phyloP scores from a whole-genome alignment of 2,113 vertebrate species.

The Bothrops jararaca region DNA sequence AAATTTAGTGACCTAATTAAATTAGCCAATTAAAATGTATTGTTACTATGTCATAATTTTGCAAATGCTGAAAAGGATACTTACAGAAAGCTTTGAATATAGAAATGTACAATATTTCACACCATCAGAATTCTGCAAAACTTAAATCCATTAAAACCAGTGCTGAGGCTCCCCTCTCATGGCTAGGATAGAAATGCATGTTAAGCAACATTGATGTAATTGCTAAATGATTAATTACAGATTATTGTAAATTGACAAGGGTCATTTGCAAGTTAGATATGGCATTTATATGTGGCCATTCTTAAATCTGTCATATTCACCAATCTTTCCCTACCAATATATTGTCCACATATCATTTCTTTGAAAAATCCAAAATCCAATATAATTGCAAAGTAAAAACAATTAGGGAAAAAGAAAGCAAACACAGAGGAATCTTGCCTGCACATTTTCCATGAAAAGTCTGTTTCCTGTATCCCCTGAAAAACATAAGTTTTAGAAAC shows the following conservation, averaged over 20 bases:
- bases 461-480: neutral
- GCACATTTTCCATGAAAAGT: neutral
- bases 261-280: neutral
- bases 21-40: constrained; percentile 15
- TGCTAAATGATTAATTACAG: neutral
- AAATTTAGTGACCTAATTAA: constrained; percentile 34
- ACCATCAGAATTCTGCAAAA: neutral
- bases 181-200: neutral
- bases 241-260: neutral
- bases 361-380: neutral
- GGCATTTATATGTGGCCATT: neutral
- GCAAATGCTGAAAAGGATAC: neutral
- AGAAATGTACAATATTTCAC: neutral
- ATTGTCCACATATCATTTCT: neutral
- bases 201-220: neutral
- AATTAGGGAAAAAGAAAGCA: neutral
- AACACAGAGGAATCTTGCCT: neutral
- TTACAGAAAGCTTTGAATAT: constrained; percentile 1
- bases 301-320: neutral
- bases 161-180: fast-evolving
- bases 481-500: neutral
- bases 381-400: neutral
- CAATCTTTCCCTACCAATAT: neutral
- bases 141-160: neutral
- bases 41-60: neutral